These are phyloP conservation scores for Propithecus coquereli DNA, from an alignment of 2,113 vertebrate species.

Conservation along the genomic window DNA sequence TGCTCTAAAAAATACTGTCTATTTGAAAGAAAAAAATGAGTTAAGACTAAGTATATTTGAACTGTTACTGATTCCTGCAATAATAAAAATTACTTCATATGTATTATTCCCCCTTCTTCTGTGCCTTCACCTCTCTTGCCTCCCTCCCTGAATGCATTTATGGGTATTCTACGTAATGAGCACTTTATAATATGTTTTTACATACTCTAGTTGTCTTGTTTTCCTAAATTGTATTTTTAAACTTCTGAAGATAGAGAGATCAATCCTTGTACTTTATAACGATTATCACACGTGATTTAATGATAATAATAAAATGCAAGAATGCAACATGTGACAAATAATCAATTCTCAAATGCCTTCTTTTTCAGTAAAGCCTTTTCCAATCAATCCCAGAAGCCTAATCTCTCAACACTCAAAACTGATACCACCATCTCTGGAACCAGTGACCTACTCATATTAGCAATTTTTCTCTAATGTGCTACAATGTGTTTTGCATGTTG, in stretches of 20 bases:
- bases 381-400: background rate
- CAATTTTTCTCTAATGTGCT: background rate
- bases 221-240: constrained; percentile 24
- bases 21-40: background rate
- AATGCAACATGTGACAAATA: background rate
- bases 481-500: background rate
- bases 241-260: background rate
- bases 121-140: background rate
- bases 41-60: background rate
- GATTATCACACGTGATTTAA: background rate
- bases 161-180: background rate
- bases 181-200: background rate
- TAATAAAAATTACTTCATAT: background rate
- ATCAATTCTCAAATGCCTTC: background rate
- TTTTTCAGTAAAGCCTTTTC: background rate
- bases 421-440: background rate
- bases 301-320: background rate
- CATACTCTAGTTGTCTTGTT: background rate
- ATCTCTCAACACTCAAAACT: background rate
- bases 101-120: background rate
- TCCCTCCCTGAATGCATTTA: background rate
- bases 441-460: background rate
- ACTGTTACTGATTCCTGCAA: background rate
- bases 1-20: background rate
- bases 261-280: background rate